Percentiles rank a stretch among this genome's conserved stretches.
Conservation (phyloP, 2,797 vertebrate species). For the Paramormyrops hopkinsi region DNA sequence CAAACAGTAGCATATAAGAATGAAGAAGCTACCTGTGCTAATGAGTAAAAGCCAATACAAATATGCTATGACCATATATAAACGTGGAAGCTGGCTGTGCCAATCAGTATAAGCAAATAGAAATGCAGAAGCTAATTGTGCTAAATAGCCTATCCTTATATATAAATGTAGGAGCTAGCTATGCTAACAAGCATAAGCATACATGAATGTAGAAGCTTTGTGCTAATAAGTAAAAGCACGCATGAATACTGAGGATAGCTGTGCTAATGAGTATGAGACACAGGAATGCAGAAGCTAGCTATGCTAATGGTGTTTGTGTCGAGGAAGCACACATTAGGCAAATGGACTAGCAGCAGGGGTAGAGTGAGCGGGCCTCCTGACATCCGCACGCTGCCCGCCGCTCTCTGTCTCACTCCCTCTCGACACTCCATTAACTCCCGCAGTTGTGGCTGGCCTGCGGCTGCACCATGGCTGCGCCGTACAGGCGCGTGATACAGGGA, state of each 20-base stretch:
- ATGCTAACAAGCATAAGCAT: neutral
- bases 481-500: conserved; percentile 28
- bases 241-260: neutral
- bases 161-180: neutral
- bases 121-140: neutral
- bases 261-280: neutral
- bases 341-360: neutral
- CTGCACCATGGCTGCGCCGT: conserved; percentile 16
- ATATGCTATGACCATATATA: neutral
- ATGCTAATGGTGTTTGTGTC: neutral
- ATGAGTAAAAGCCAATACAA: neutral
- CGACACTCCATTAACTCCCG: conserved; percentile 35
- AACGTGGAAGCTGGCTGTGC: neutral
- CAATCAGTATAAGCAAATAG: neutral
- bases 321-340: neutral
- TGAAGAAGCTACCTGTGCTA: neutral
- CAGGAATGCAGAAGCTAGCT: neutral
- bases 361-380: neutral
- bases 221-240: neutral
- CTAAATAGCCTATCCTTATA: neutral
- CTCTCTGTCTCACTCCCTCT: conserved; percentile 9
- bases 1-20: neutral
- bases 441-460: conserved; percentile 27
- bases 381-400: neutral
- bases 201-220: neutral